These are phyloP conservation scores for Drosophila aff. DNA, from an alignment of 1,140 invertebrate genomes.

Conservation along the genomic window DNA sequence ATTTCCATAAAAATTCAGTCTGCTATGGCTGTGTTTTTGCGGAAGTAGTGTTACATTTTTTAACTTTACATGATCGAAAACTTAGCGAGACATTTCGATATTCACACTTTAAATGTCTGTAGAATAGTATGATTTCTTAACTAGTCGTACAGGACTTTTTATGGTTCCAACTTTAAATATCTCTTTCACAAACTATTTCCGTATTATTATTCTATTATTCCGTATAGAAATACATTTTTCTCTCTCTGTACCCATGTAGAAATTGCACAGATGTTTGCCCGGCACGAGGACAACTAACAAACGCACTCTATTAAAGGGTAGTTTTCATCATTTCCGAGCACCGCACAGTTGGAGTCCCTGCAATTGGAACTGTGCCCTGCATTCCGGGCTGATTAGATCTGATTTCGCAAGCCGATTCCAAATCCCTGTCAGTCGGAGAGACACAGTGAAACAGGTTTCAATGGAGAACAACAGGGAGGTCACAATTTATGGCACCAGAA, in stretches of 20 bases:
- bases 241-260: conserved; percentile 23
- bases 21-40: neutral
- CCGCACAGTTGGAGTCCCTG: conserved; percentile 64
- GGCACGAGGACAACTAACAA: conserved; percentile 21
- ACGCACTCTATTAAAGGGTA: conserved; percentile 82
- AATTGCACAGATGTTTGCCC: conserved; percentile 74
- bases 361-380: conserved; percentile 67
- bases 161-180: too few species aligned
- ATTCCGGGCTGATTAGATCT: conserved; percentile 76
- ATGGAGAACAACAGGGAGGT: conserved; percentile 37
- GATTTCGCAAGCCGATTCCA: conserved; percentile 69
- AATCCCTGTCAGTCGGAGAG: conserved; percentile 37
- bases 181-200: too few species aligned
- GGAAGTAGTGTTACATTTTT: neutral
- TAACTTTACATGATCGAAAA: neutral
- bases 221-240: neutral
- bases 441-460: conserved; percentile 62
- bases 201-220: too few species aligned
- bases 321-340: conserved; percentile 76
- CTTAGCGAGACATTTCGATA: neutral
- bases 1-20: neutral
- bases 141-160: neutral
- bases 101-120: too few species aligned
- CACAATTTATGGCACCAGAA: conserved; percentile 82
- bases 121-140: neutral